Base-by-base conservation (phyloP, 2,797 vertebrate genomes). In the Myotis pilosus region DNA sequence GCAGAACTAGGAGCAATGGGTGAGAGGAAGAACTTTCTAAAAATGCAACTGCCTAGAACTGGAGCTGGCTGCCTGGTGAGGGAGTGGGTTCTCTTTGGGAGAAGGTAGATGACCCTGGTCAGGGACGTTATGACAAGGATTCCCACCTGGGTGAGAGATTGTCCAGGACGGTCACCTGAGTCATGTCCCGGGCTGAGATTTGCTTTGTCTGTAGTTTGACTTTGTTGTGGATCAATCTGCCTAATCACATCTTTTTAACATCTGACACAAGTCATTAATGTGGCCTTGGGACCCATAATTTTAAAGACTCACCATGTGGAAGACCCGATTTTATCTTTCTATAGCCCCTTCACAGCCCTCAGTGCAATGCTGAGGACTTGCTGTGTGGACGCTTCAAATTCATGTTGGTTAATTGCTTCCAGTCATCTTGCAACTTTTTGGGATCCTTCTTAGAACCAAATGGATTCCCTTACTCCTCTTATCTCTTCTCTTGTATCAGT, bases 141-240 rank as follows among this genome's bases (percentile, higher is more conserved):
- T 64, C 72, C 53, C 10, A 20, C 8, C 13, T 5, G 6, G 44
- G n/a, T 89, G 75, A 51, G 76, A 74, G 75, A 79, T 38, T 55
- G 64, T 23, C 38, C 23, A 38, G 44, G 80, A 72, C 55, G 49
- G 19, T 74, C 13, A 20, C 38, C 38, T 6, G 57, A 91, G 75
- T 60, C 33, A 33, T 80, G 93, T 76, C 33, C 41, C 64, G 38
- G 36, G 25, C 89, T 49, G 30, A 57, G n/a, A 69, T 91, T 80
- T 85, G 81, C 22, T 94, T 95, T 84, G 13, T 44, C 60, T 94
- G 30, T 94, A 66, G 66, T 85, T 91, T 83, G 12, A 79, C 36
- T 95, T 91, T 89, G 57, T 89, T 83, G 41, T 76, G 72, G 80
- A 53, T 94, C 53, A 76, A 12, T 87, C 82, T 91, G 80, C 95